A percentile compares a stretch with the other conserved stretches of the same genome.
Evolutionary conservation across 2,888 invertebrate genomes (phyloP).

Genomic region (Lamellibrachia satsuma): DNA sequence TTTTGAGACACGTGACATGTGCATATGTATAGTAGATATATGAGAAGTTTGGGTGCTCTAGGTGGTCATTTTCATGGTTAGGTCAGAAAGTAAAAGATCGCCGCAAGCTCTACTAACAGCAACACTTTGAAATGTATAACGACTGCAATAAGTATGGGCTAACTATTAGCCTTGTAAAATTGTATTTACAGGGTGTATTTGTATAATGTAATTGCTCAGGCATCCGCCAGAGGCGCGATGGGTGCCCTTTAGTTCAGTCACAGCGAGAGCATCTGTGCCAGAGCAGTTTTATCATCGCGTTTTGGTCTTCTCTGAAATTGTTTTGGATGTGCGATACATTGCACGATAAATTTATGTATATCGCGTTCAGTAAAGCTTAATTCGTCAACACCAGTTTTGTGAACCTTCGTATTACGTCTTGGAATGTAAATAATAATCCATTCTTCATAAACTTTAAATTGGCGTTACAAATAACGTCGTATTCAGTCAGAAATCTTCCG

Average conservation of each 20-base stretch:
- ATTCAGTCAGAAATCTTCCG: background rate
- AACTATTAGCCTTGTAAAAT: too few relatives aligned
- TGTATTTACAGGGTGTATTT: too few relatives aligned
- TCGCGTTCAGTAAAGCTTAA: background rate
- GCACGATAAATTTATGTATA: background rate
- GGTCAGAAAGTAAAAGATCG: too few relatives aligned
- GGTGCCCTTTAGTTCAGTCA: background rate
- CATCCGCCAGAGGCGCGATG: constrained; percentile 1
- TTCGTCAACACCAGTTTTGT: background rate
- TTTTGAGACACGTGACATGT: too few relatives aligned
- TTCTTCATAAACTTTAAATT: background rate
- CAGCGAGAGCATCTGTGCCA: background rate
- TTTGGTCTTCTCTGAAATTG: background rate
- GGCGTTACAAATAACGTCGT: background rate
- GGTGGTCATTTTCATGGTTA: too few relatives aligned
- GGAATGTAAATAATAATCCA: background rate
- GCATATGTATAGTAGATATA: too few relatives aligned
- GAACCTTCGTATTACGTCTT: background rate
- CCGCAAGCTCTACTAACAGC: too few relatives aligned
- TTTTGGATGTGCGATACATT: background rate
- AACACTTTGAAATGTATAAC: too few relatives aligned
- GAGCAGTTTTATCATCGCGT: background rate
- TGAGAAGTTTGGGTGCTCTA: too few relatives aligned
- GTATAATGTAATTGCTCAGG: background rate
- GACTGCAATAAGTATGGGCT: too few relatives aligned